Evolutionary conservation across 2,888 invertebrate species (phyloP), one percentile per base, ranked within the genome.

Genomic region (Lagria hirta): DNA sequence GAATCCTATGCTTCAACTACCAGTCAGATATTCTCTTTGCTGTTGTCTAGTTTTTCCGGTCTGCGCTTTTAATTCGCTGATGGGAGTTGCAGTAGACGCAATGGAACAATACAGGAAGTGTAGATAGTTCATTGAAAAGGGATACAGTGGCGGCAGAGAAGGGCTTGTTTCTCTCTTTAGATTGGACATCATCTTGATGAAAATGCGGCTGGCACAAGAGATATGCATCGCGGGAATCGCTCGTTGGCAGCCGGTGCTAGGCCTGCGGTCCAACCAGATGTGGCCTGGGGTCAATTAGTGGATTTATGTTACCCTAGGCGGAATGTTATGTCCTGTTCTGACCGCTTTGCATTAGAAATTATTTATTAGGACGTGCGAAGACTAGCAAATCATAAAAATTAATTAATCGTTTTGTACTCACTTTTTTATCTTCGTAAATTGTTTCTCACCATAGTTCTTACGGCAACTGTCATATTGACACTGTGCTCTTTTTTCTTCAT

Each of bases 261-360:
- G 48, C 52, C 51, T 57, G 61, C 49, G 59, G 61, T 50, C 46
- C 48, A 43, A 48, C 51, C 62, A 61, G 54, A 58, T 61, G 62
- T 51, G 60, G 55, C 59, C 60, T 56, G 56, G 45, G 63, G 61
- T 63, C 63, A 61, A 63, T 63, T 63, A 61, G 60, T 61, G 60
- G 59, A 63, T 63, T 63, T 63, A 61, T 61, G 58, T 57, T 59
- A 45, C 55, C 58, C 57, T 45, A 50, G 52, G 51, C 54, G 54
- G 49, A 51, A 51, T 43, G 55, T 50, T 54, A 54, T 57, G 55
- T 51, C 58, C 54, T 56, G 60, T 32, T 21, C 12, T 22, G 36
- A 36, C 42, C 32, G 36, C 32, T 18, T 20, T 14, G 29, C 7
- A 17, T 24, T 26, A 34, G 8, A 23, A 24, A 36, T 46, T 30